Conservation (phyloP, 2,113 vertebrate species). For the Oostethus manadensis region DNA sequence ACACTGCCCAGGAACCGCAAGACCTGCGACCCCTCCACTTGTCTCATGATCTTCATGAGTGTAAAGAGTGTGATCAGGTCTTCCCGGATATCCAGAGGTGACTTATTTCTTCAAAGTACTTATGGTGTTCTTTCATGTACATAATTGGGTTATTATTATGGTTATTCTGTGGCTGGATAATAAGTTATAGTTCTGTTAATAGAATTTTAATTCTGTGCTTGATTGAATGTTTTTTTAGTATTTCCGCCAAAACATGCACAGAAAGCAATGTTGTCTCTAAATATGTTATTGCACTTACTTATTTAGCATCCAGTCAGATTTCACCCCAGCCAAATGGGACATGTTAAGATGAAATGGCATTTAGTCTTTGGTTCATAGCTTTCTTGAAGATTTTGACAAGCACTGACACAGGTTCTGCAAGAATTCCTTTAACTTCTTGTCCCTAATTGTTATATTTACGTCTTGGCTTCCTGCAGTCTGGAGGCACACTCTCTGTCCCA, state of each 20-base stretch:
- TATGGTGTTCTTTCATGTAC: neutral
- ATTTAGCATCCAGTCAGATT: no score
- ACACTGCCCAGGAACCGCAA: slow-evolving; percentile 61
- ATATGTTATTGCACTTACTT: no score
- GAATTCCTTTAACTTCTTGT: neutral
- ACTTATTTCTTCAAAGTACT: slow-evolving; percentile 6
- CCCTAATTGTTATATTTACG: neutral
- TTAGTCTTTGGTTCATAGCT: no score
- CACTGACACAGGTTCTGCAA: neutral
- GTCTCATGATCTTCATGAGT: slow-evolving; percentile 83
- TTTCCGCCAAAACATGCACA: no score
- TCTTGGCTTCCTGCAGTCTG: slow-evolving; percentile 71
- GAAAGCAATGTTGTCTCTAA: no score
- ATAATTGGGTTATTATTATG: neutral
- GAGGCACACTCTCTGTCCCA: slow-evolving; percentile 91
- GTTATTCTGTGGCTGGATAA: no score
- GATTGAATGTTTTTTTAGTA: no score
- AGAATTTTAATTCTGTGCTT: no score
- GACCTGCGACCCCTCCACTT: slow-evolving; percentile 67
- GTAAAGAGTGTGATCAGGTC: slow-evolving; percentile 94
- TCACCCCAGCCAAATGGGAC: no score
- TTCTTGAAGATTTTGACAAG: no score
- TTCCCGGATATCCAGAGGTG: slow-evolving; percentile 94
- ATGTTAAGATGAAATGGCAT: no score
- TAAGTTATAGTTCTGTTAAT: no score